Conservation (phyloP, 1,140 invertebrate genomes). For the Arion vulgaris region DNA sequence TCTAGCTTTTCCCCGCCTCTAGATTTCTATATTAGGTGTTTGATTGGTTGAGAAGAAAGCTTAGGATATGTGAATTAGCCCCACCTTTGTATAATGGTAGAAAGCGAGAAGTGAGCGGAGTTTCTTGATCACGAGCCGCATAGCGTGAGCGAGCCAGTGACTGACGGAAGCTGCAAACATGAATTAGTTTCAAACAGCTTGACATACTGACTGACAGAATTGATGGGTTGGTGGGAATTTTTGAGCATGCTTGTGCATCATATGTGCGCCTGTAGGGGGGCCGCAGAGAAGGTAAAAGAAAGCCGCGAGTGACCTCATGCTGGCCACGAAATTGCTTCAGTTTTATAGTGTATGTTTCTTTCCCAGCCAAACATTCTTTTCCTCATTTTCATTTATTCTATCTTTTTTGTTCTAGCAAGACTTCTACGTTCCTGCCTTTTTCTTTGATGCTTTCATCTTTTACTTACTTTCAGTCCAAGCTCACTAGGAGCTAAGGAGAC, state of each 20-base stretch:
- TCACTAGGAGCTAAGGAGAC: neutral
- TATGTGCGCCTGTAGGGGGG: conserved; percentile 1
- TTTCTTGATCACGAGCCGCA: neutral
- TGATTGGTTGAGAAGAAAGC: neutral
- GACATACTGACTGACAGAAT: neutral
- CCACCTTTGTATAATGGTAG: neutral
- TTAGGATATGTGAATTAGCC: neutral
- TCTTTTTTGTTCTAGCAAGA: neutral
- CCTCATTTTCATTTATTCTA: neutral
- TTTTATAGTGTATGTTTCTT: neutral
- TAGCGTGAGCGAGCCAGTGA: neutral
- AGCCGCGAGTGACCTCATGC: neutral
- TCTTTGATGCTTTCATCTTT: neutral
- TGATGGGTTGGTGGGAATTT: neutral
- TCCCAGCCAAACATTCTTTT: neutral
- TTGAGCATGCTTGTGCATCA: conserved; percentile 20
- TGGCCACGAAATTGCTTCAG: conserved; percentile 12
- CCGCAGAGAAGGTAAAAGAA: conserved; percentile 5
- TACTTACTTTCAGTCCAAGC: neutral
- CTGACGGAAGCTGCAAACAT: neutral
- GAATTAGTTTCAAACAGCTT: conserved; percentile 1
- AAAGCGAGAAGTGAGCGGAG: neutral
- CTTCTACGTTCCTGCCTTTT: neutral
- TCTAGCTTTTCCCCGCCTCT: neutral
- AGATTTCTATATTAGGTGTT: neutral